Conservation (phyloP, 1,140 invertebrate genomes). For the Drosophila ficusphila region DNA sequence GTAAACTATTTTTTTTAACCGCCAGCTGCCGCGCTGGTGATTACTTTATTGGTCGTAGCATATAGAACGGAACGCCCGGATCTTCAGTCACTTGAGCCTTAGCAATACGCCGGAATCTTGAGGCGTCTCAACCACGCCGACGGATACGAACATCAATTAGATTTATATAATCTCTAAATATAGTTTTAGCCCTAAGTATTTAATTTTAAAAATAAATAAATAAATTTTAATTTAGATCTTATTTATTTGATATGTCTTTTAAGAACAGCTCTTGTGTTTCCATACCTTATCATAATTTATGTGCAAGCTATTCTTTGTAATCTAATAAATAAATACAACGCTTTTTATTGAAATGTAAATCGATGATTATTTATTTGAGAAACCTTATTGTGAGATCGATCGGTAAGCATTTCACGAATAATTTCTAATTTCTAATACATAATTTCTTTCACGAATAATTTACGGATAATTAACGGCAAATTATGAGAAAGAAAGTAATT, state of each 20-base stretch:
- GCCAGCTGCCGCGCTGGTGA: conserved; percentile 49
- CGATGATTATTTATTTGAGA: not conserved
- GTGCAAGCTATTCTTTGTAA: conserved; percentile 80
- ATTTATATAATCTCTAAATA: conserved; percentile 80
- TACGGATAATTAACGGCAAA: too few species aligned
- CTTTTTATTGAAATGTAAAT: conserved; percentile 78
- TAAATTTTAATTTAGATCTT: conserved; percentile 82
- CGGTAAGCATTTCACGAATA: too few species aligned
- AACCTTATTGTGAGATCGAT: too few species aligned
- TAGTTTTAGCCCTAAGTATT: conserved; percentile 79
- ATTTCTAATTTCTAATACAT: too few species aligned
- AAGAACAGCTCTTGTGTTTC: conserved; percentile 82
- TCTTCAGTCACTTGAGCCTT: conserved; percentile 83
- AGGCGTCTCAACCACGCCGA: conserved; percentile 47
- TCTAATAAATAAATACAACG: conserved; percentile 81
- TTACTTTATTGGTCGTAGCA: conserved; percentile 25
- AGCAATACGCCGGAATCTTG: conserved; percentile 56
- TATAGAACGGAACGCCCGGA: conserved; percentile 23
- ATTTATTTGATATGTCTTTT: conserved; percentile 81
- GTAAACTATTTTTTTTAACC: conserved; percentile 68
- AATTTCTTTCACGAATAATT: too few species aligned
- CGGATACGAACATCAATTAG: conserved; percentile 76
- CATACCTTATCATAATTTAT: conserved; percentile 81
- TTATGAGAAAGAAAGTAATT: too few species aligned
- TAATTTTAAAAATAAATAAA: conserved; percentile 83